Percentiles rank a stretch among this genome's conserved stretches.
These are phyloP conservation scores for Whitmania pigra DNA, from an alignment of 1,140 invertebrate genomes.

Conservation along the genomic window DNA sequence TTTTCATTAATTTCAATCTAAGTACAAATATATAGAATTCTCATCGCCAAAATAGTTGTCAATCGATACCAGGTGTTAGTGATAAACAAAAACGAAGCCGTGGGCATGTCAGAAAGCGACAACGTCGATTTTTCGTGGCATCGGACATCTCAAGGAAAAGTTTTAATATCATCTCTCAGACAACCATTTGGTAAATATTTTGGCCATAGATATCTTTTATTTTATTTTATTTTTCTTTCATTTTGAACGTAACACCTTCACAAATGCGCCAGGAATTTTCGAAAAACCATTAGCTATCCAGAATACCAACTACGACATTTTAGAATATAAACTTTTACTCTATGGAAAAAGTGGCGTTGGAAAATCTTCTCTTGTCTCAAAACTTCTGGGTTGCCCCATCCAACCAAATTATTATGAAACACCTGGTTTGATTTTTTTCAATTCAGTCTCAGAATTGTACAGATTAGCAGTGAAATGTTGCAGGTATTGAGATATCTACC, in stretches of 20 bases:
- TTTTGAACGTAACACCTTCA: background rate
- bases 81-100: no score
- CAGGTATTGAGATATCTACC: conserved; percentile 1
- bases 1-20: no score
- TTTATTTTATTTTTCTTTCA: background rate
- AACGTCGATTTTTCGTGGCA: background rate
- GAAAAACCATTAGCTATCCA: conserved; percentile 6
- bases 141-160: background rate
- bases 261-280: background rate
- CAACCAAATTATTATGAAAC: conserved; percentile 9
- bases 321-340: conserved; percentile 10
- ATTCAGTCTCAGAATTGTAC: no score
- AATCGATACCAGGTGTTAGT: no score
- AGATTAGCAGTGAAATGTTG: no score
- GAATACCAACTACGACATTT: background rate
- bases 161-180: background rate
- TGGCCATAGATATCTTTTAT: background rate
- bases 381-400: background rate
- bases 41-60: no score
- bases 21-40: no score
- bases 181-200: conserved; percentile 8
- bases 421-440: background rate
- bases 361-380: background rate
- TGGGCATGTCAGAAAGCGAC: no score
- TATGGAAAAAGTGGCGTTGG: background rate